Conservation (phyloP, 2,113 vertebrate genomes). For the Ardeotis arabs region DNA sequence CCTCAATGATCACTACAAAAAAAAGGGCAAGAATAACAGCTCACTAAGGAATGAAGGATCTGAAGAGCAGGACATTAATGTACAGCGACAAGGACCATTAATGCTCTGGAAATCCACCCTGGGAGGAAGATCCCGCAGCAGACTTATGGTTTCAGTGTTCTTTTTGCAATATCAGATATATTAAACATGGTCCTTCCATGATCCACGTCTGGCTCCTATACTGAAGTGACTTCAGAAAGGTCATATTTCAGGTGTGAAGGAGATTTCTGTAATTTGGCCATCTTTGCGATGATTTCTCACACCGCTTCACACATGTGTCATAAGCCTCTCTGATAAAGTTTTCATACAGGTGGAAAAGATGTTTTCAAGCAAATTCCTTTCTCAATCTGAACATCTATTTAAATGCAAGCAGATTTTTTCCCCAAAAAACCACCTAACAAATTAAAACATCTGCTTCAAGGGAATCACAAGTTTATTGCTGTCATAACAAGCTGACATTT, state of each 20-base stretch:
- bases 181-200: background rate
- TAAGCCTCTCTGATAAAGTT: background rate
- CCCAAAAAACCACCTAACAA: conserved; percentile 1
- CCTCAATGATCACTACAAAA: background rate
- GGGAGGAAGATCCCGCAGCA: background rate
- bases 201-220: background rate
- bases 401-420: conserved; percentile 42
- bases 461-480: conserved; percentile 47
- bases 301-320: background rate
- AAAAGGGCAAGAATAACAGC: background rate
- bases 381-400: conserved; percentile 39
- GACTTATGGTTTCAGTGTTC: background rate
- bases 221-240: background rate
- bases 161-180: background rate
- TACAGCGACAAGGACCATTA: background rate
- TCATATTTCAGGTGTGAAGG: background rate
- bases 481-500: conserved; percentile 62
- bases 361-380: conserved; percentile 47
- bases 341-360: conserved; percentile 44
- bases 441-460: conserved; percentile 65
- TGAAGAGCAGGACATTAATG: background rate
- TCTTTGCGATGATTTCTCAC: background rate
- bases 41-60: background rate
- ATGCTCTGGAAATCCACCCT: background rate
- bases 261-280: background rate